A percentile compares a stretch with the other conserved stretches of the same genome.
Evolutionary conservation across 1,140 invertebrate species (phyloP).

Genomic region (Bombus consobrinus): DNA sequence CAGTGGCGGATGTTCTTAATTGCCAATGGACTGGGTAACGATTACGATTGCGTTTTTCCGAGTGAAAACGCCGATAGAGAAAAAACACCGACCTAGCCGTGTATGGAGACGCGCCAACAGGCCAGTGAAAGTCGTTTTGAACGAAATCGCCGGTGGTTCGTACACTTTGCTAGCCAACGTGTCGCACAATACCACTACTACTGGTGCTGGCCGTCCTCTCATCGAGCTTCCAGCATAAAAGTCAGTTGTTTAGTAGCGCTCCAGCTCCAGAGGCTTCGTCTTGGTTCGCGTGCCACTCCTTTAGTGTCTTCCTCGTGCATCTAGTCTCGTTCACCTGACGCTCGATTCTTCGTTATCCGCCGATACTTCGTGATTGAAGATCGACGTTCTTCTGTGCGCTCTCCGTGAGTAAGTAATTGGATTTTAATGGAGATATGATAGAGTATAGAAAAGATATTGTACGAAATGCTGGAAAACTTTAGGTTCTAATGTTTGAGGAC

Average conservation of each 20-base stretch:
- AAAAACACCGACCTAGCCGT: slow-evolving; percentile 29
- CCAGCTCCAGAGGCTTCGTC: slow-evolving; percentile 58
- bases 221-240: slow-evolving; percentile 69
- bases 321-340: not conserved
- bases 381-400: no score
- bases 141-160: slow-evolving; percentile 45
- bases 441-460: no score
- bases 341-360: not conserved
- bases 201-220: slow-evolving; percentile 54
- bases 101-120: slow-evolving; percentile 2
- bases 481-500: no score
- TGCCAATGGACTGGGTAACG: not conserved
- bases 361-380: no score
- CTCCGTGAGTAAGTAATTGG: not conserved
- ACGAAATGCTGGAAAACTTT: not conserved
- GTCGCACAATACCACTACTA: slow-evolving; percentile 62
- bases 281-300: slow-evolving; percentile 43
- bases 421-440: not conserved
- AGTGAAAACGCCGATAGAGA: slow-evolving; percentile 2
- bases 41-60: slow-evolving; percentile 17
- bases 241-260: slow-evolving; percentile 74
- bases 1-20: slow-evolving; percentile 35
- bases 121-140: slow-evolving; percentile 71
- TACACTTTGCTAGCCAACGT: slow-evolving; percentile 59
- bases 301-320: not conserved